Base-by-base conservation (phyloP, 2,888 invertebrate species). In the Venusia cambrica region DNA sequence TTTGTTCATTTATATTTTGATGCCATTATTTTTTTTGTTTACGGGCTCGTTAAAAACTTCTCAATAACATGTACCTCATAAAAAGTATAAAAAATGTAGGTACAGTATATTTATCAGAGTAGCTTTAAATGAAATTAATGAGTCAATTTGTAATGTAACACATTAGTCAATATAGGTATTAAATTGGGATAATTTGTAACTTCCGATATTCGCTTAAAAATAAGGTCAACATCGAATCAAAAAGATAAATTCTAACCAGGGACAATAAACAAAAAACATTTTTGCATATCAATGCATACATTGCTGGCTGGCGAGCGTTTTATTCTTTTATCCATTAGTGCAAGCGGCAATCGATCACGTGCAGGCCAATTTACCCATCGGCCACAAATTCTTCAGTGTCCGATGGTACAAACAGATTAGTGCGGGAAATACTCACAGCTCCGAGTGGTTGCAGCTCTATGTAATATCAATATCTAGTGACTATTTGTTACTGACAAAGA, bases 281-380 rank as follows among this genome's bases (percentile, higher is more conserved):
- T 61, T 55, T 66, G 68, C 68, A 66, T 64, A 69, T 66, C 67
- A 69, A 73, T 68, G 48, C 51, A 69, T 68, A 73, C 67, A 65
- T 62, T 61, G 61, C 46, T 48, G 57, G 37, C 30, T 48, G 49
- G 48, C 32, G 13, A 46, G 46, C 51, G 52, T 53, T 55, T 54
- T 62, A 57, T 65, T 66, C 63, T 66, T 62, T 60, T 57, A 47
- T 60, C 75, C 76, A 75, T 77, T 75, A 74, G 68, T 59, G 61
- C 30, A 34, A 38, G 54, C 52, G 57, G 53, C 51, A 55, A 83
- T 81, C 79, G 73, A 80, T 83, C 81, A 79, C 73, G 64, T 69
- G 70, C 79, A 68, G 75, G 74, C 76, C 83, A 84, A 81, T 83
- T 84, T 81, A 80, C 83, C 80, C 73, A 67, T 70, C 73, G 65